Percentiles rank a stretch among this genome's conserved stretches.
These are phyloP conservation scores for Australoheros scitulus DNA, from an alignment of 2,113 vertebrate species.

Conservation along the genomic window DNA sequence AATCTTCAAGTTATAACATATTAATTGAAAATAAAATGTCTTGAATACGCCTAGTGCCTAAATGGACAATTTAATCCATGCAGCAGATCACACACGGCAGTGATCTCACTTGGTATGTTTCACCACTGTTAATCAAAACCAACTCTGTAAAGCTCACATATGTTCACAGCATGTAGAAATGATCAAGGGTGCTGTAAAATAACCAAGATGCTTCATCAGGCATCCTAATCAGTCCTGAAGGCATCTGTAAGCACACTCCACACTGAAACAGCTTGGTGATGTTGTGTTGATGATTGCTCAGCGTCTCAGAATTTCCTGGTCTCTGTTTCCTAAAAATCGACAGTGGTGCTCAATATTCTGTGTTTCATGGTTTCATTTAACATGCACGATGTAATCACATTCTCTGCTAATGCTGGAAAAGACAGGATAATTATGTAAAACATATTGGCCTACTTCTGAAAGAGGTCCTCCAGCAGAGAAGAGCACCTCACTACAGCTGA, in stretches of 20 bases:
- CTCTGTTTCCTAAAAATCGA: not conserved
- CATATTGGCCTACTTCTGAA: not conserved
- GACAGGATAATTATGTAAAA: slow-evolving; percentile 22
- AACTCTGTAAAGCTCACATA: not conserved
- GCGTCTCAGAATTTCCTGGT: slow-evolving; percentile 7
- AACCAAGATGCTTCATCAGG: slow-evolving; percentile 16
- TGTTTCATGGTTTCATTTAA: not conserved
- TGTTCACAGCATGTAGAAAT: slow-evolving; percentile 19
- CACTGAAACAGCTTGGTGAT: slow-evolving; percentile 13
- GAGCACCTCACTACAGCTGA: not conserved
- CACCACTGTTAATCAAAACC: slow-evolving; percentile 9
- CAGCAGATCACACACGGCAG: not conserved
- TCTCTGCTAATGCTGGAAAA: not conserved
- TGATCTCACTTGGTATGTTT: not conserved
- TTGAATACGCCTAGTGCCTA: not conserved
- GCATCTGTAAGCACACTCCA: not conserved
- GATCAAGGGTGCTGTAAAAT: slow-evolving; percentile 25
- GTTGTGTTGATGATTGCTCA: not conserved
- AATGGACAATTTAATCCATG: not conserved
- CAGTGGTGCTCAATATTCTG: not conserved
- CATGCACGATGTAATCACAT: not conserved
- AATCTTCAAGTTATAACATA: too few relatives aligned
- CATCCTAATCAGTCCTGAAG: slow-evolving; percentile 32
- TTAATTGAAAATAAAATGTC: not conserved
- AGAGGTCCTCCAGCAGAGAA: slow-evolving; percentile 22